Evolutionary conservation across 2,797 vertebrate species (phyloP).

Genomic region (Dallia pectoralis): DNA sequence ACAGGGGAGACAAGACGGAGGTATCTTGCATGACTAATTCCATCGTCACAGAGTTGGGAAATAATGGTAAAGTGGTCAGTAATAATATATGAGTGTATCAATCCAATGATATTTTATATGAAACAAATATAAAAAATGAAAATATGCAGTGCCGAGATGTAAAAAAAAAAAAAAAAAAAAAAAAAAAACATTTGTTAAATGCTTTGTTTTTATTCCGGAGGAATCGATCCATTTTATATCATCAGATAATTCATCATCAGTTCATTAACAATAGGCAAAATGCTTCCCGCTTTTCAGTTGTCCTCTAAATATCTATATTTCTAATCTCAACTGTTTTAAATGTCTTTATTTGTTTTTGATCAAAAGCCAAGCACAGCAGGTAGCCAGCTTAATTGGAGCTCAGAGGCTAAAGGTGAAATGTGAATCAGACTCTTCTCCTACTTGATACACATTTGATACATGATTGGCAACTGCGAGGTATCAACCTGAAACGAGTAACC

Average conservation of each 20-base stretch:
- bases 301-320: slow-evolving; percentile 63
- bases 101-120: slow-evolving; percentile 91
- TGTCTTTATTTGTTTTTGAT: slow-evolving; percentile 42
- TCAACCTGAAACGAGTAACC: slow-evolving; percentile 10
- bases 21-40: slow-evolving; percentile 92
- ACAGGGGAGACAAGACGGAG: slow-evolving; percentile 78
- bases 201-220: slow-evolving; percentile 61
- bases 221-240: slow-evolving; percentile 73
- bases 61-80: slow-evolving; percentile 81
- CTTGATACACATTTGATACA: slow-evolving; percentile 21
- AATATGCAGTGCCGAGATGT: slow-evolving; percentile 97
- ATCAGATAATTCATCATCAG: slow-evolving; percentile 59
- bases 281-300: slow-evolving; percentile 63
- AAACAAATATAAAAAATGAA: slow-evolving; percentile 73
- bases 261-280: slow-evolving; percentile 71
- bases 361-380: slow-evolving; percentile 62
- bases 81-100: slow-evolving; percentile 86
- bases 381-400: slow-evolving; percentile 33
- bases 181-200: slow-evolving; percentile 91
- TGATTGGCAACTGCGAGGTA: slow-evolving; percentile 11
- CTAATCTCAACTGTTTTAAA: slow-evolving; percentile 54
- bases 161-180: slow-evolving; percentile 95
- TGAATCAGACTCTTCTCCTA: slow-evolving; percentile 17
- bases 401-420: slow-evolving; percentile 37
- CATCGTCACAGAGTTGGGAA: slow-evolving; percentile 76